Evolutionary conservation across 2,888 invertebrate genomes (phyloP), one percentile per base, ranked within the genome.

Genomic region (Muscina levida): DNA sequence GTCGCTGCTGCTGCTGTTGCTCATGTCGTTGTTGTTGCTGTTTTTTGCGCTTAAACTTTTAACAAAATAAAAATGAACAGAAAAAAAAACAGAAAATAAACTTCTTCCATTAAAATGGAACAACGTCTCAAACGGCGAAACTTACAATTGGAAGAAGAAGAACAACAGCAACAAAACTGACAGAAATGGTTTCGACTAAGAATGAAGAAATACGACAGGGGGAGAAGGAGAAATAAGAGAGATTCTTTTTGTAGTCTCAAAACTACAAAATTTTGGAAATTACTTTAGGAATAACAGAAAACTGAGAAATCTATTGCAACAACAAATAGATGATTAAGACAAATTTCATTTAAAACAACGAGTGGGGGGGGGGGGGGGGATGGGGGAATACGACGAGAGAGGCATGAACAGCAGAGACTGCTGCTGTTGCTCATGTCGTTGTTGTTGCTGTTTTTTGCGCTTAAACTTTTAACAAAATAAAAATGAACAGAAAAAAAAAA

Each of bases 31-130:
- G 67, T 67, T 42, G 46, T 59, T n/a, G 6, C 22, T 67, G 46
- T 77, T 53, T 68, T 68, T 68, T 73, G 57, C 24, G 42, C 66
- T 78, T 57, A 56, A 75, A 51, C 26, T 65, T 65, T 65, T 65
- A 74, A 74, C 46, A 48, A 31, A 51, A 74, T 42, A 22, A 74
- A 62, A 39, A 44, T 13, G 22, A 51, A 11, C 17, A 22, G 8
- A 56, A 17, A 56, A 57, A 26, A 31, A 1, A 57, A 24, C 11
- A 57, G 42, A 62, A 17, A 59, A 37, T 59, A 59, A 70, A 42
- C 42, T 68, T 59, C 42, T 68, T 70, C 48, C 48, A 24, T 65
- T 62, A 42, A 59, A 62, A 62, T 62, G 39, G 42, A 22, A 37
- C 62, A 51, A 19, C 62, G 62, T 62, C 62, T 59, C 19, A 17